phyloP scores from a whole-genome alignment of 2,888 invertebrate species.

The Girardia tigrina region DNA sequence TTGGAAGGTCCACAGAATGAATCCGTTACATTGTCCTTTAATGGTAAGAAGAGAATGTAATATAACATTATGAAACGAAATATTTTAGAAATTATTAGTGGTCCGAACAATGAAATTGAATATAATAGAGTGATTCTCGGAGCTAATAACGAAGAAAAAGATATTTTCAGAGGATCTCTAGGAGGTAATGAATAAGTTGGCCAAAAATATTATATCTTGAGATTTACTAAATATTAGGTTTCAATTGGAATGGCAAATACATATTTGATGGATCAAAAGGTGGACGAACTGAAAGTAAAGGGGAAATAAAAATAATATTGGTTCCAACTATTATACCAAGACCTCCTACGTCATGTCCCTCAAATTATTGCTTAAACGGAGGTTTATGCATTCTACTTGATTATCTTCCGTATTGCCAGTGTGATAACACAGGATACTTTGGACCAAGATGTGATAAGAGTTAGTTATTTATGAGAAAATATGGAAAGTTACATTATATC shows the following conservation, averaged over 20 bases:
- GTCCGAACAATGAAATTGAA: background rate
- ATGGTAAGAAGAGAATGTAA: background rate
- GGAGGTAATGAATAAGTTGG: conserved; percentile 21
- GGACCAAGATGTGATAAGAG: background rate
- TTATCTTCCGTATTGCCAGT: conserved; percentile 25
- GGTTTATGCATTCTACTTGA: background rate
- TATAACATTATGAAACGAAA: background rate
- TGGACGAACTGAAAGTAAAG: background rate
- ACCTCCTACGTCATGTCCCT: background rate
- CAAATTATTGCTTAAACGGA: conserved; percentile 9
- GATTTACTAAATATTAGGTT: conserved; percentile 16
- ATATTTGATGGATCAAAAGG: background rate
- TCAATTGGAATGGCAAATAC: conserved; percentile 32
- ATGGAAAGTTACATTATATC: too few relatives aligned
- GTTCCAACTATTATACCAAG: background rate
- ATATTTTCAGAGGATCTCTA: conserved; percentile 30
- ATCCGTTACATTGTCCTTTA: background rate
- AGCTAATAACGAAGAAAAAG: conserved; percentile 26
- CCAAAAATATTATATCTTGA: background rate
- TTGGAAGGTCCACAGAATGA: background rate
- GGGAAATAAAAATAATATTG: background rate
- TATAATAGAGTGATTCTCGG: conserved; percentile 21
- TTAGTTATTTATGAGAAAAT: too few relatives aligned
- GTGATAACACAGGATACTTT: background rate
- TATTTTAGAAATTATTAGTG: background rate